These are phyloP conservation scores for Torymus tubicola DNA, from an alignment of 2,888 invertebrate genomes.

Conservation along the genomic window DNA sequence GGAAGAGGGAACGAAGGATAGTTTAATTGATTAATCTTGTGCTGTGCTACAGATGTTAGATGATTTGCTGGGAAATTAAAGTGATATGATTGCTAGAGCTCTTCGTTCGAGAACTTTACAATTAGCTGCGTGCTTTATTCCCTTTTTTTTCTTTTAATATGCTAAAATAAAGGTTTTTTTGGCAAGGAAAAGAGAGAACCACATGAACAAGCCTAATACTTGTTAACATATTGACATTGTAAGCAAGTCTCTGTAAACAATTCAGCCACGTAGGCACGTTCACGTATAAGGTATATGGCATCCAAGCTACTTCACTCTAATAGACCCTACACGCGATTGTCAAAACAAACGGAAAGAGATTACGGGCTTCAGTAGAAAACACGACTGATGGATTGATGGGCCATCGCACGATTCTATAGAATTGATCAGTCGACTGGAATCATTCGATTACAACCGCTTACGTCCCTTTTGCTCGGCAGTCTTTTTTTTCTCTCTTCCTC, in stretches of 20 bases:
- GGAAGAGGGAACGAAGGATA: background rate
- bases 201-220: too few species aligned
- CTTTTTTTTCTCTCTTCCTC: background rate
- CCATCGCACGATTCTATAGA: conserved; percentile 62
- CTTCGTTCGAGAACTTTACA: too few species aligned
- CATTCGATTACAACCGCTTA: conserved; percentile 64
- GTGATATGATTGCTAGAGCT: too few species aligned
- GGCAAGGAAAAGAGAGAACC: too few species aligned
- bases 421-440: conserved; percentile 69
- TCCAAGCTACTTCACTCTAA: background rate
- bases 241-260: too few species aligned
- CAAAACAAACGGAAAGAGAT: conserved; percentile 48
- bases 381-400: conserved; percentile 66
- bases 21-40: conserved; percentile 59
- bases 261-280: too few species aligned
- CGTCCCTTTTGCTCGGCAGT: conserved; percentile 18
- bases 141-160: too few species aligned
- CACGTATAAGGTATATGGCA: too few species aligned
- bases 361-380: conserved; percentile 4
- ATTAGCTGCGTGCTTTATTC: too few species aligned
- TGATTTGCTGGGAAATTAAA: conserved; percentile 46
- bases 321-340: conserved; percentile 26
- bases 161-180: too few species aligned
- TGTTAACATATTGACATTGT: too few species aligned
- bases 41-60: conserved; percentile 59